Evolutionary conservation across 64 coral and sea anemone species (phyloP).

Genomic region (Pachyseris speciosa): DNA sequence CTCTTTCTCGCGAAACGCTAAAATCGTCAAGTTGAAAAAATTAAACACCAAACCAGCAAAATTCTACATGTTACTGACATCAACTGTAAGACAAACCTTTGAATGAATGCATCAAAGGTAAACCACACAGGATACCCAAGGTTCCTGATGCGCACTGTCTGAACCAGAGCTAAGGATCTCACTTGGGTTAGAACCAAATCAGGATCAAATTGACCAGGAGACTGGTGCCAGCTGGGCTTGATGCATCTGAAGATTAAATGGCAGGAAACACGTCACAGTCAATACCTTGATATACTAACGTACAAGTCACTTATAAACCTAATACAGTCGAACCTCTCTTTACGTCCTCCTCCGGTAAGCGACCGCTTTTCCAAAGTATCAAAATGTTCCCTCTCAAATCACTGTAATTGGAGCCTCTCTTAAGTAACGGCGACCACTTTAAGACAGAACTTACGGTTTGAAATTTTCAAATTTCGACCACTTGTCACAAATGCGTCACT

Average conservation of each 20-base stretch:
- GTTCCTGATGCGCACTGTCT: constrained; percentile 18
- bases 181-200: constrained; percentile 39
- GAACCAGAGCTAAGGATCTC: constrained; percentile 29
- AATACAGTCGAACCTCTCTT: too few species aligned
- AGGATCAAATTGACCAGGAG: constrained; percentile 18
- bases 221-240: constrained; percentile 20
- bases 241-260: constrained; percentile 13
- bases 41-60: neutral
- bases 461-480: too few species aligned
- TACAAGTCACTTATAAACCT: too few species aligned
- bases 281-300: too few species aligned
- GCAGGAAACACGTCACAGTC: neutral
- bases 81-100: constrained; percentile 22
- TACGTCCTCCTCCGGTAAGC: too few species aligned
- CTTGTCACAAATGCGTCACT: too few species aligned
- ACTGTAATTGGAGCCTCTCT: too few species aligned
- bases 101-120: constrained; percentile 40
- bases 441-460: too few species aligned
- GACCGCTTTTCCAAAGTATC: too few species aligned
- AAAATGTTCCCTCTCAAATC: too few species aligned
- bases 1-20: neutral
- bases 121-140: constrained; percentile 55
- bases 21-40: neutral
- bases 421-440: too few species aligned
- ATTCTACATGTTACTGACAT: neutral